Evolutionary conservation across 2,113 vertebrate genomes (phyloP), one percentile per base, ranked within the genome.

Genomic region (Macaca mulatta): DNA sequence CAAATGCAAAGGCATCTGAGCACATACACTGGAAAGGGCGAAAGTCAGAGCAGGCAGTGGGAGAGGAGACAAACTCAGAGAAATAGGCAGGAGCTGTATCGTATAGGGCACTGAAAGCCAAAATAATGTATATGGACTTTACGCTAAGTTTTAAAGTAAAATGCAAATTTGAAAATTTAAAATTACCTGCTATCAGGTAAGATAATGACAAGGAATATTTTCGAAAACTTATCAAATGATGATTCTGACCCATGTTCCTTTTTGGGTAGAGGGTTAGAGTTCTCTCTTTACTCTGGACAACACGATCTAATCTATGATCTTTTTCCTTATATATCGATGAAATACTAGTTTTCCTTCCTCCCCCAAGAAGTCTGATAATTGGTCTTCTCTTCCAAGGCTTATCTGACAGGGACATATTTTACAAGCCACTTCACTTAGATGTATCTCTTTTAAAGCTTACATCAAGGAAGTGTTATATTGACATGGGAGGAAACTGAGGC

Each of bases 91-190:
- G 16, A 77, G 43, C 74, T 38, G 18, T 23, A 80, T 25, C 52
- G 79, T 11, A 23, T 18, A 80, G 12, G 74, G 50, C 27, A 67
- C 5, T 43, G 35, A 70, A 70, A 57, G 25, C 14, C 16, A 35
- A 92, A 96, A 72, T 22, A 93, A 88, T 6, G 2, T 6, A 64
- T 75, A 17, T 55, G 22, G 17, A 92, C 18, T 94, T 69, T 17
- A 83, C 61, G 70, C 84, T 83, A 70, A 69, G 77, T 80, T 50
- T 93, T 61, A 67, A 84, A 80, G 45, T 82, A 94, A 97, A 93
- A 95, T 55, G 22, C 55, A 85, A 97, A 45, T n/a, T 45, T 80
- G 90, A 91, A 57, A 77, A 40, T 12, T 64, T 64, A 30, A 64
- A 32, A 64, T 64, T 64, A 64, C 12, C 61, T 64, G 59, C 4